These are phyloP conservation scores for Microdon myrmicae DNA, from an alignment of 2,888 invertebrate species.

Conservation along the genomic window DNA sequence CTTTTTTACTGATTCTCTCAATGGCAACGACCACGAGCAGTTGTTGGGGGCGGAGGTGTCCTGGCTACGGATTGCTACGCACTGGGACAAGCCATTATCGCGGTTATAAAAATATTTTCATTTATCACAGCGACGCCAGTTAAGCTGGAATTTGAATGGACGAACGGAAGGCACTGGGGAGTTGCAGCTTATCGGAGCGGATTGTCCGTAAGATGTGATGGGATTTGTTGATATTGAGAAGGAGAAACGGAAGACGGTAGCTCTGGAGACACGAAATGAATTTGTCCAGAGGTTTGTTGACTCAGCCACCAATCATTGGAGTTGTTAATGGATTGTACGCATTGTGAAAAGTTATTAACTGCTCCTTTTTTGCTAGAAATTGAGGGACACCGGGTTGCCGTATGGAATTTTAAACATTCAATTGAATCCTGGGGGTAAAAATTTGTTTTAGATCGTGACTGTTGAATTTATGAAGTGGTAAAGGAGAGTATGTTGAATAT, in stretches of 20 bases:
- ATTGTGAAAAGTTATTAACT: slow-evolving; percentile 16
- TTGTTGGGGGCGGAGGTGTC: not conserved
- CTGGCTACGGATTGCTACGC: too few species aligned
- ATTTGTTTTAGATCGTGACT: too few species aligned
- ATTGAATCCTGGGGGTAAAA: not conserved
- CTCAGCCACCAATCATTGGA: slow-evolving; percentile 9
- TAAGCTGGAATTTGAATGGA: slow-evolving; percentile 46
- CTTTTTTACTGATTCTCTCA: slow-evolving; percentile 33
- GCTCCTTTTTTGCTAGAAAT: too few species aligned
- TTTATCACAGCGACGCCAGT: slow-evolving; percentile 50
- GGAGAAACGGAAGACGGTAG: not conserved
- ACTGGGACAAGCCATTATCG: slow-evolving; percentile 44
- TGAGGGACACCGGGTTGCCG: not conserved
- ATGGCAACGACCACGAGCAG: not conserved
- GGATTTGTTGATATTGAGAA: slow-evolving; percentile 13
- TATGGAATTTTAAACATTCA: slow-evolving; percentile 28
- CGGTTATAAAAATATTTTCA: slow-evolving; percentile 52
- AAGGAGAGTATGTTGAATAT: too few species aligned
- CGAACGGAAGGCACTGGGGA: slow-evolving; percentile 8
- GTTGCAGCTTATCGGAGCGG: slow-evolving; percentile 35
- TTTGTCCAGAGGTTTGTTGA: slow-evolving; percentile 31
- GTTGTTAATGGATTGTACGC: slow-evolving; percentile 22
- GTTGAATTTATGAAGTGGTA: too few species aligned
- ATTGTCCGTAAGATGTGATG: slow-evolving; percentile 18
- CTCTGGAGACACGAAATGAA: slow-evolving; percentile 1